Conservation (phyloP, 2,113 vertebrate species). For the Pelecanoides urinatrix region DNA sequence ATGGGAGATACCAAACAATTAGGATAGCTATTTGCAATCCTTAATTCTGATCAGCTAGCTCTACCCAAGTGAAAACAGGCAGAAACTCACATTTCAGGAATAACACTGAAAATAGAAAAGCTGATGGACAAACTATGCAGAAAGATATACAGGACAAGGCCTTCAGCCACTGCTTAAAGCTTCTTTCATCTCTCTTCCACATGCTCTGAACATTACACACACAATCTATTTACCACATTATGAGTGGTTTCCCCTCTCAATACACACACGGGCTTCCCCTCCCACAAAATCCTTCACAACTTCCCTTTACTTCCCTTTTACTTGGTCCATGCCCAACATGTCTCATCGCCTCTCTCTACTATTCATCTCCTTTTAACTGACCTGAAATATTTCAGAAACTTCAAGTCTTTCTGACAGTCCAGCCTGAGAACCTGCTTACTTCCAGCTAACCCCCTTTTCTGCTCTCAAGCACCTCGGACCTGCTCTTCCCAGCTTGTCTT, state of each 20-base stretch:
- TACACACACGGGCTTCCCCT: background rate
- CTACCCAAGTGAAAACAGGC: background rate
- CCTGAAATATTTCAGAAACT: background rate
- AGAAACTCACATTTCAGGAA: background rate
- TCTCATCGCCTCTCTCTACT: background rate
- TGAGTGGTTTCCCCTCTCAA: background rate
- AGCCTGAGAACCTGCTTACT: background rate
- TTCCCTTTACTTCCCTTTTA: background rate
- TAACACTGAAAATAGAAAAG: background rate
- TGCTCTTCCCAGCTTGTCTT: background rate
- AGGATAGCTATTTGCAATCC: background rate
- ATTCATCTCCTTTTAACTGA: background rate
- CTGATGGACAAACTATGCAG: background rate
- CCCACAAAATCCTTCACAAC: background rate
- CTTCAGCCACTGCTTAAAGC: background rate
- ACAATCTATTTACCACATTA: background rate
- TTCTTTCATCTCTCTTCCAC: background rate
- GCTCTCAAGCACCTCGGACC: background rate
- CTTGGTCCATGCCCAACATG: background rate
- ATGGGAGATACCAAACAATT: background rate
- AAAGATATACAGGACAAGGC: background rate
- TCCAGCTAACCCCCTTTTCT: background rate
- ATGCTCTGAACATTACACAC: background rate
- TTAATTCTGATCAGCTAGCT: background rate
- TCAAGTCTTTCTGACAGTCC: background rate